Conservation (phyloP, 2,888 invertebrate species). For the Cenopis cana region DNA sequence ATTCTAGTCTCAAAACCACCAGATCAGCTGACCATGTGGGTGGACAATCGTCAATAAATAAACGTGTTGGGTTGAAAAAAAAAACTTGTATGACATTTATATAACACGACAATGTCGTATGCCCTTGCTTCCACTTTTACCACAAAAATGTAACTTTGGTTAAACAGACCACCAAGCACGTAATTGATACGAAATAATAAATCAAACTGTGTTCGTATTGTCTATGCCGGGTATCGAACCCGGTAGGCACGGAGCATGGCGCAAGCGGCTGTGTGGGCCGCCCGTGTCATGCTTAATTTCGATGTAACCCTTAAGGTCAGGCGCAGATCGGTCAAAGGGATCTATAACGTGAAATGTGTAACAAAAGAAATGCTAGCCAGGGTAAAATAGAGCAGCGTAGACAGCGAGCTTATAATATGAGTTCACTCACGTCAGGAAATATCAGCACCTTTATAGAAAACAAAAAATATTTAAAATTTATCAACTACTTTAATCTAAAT, state of each 20-base stretch:
- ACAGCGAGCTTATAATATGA: neutral
- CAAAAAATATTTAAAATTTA: neutral
- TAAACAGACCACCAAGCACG: neutral
- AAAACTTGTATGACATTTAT: neutral
- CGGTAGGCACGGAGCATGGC: constrained; percentile 53
- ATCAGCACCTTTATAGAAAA: too few species aligned
- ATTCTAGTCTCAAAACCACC: too few species aligned
- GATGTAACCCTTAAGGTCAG: constrained; percentile 45
- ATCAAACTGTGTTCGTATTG: constrained; percentile 27
- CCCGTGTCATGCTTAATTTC: constrained; percentile 52
- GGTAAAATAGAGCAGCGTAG: neutral
- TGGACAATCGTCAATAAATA: too few species aligned
- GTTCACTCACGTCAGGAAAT: neutral
- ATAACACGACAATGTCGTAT: neutral
- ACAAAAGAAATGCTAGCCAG: neutral
- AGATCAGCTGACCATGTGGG: too few species aligned
- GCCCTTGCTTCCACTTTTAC: neutral
- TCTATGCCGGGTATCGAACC: constrained; percentile 53
- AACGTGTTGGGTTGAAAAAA: neutral
- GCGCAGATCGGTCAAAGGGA: constrained; percentile 20
- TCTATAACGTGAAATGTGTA: neutral
- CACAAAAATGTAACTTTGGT: neutral
- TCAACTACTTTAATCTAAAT: too few species aligned
- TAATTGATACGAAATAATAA: constrained; percentile 22
- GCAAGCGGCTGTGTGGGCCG: constrained; percentile 41